phyloP scores from a whole-genome alignment of 2,888 invertebrate species.

The Amblyjoppa fuscipennis region DNA sequence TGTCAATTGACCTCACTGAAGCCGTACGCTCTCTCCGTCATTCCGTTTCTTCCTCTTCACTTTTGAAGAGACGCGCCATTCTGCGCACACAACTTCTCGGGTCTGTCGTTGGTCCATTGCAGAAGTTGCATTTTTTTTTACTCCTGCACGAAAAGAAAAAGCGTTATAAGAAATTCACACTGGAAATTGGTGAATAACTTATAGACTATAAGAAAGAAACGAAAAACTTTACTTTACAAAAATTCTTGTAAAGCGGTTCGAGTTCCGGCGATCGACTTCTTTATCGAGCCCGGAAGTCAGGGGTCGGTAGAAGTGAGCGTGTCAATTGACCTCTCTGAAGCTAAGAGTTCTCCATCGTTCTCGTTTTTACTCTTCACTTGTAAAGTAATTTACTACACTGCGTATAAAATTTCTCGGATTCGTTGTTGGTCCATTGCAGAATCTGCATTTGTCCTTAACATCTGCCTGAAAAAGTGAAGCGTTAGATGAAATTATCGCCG shows the following conservation, averaged over 20 bases:
- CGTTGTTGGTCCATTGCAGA: background rate
- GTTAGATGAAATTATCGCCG: too few species aligned
- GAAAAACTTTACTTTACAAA: background rate
- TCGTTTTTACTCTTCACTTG: too few species aligned
- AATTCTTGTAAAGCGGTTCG: background rate
- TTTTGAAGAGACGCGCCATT: too few species aligned
- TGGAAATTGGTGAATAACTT: too few species aligned
- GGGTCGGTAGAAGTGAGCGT: background rate
- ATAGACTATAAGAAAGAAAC: background rate
- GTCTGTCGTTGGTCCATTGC: background rate
- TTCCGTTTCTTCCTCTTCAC: background rate
- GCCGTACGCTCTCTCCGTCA: background rate
- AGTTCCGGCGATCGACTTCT: conserved; percentile 30
- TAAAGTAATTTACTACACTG: too few species aligned
- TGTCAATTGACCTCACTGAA: conserved; percentile 27
- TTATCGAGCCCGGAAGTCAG: background rate
- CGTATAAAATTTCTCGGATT: background rate
- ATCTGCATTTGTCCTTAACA: background rate
- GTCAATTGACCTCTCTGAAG: conserved; percentile 23
- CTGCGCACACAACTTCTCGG: background rate
- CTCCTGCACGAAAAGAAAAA: too few species aligned
- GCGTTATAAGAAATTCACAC: too few species aligned
- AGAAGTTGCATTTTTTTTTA: background rate
- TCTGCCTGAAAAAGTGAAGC: too few species aligned
- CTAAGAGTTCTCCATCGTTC: background rate